Conservation (phyloP, 2,888 invertebrate species). For the Mesochorus sp. region DNA sequence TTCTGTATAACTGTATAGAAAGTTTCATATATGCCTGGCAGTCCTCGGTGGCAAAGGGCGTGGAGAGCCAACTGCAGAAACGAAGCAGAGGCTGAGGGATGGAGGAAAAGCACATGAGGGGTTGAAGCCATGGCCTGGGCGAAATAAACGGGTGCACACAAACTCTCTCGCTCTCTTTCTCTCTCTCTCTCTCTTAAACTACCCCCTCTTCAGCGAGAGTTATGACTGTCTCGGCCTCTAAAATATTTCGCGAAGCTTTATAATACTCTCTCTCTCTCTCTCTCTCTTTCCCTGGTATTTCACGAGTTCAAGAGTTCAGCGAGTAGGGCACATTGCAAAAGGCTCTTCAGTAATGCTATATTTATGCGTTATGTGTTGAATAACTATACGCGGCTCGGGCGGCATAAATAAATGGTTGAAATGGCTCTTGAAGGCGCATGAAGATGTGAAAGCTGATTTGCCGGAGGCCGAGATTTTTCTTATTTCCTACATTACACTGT, state of each 20-base stretch:
- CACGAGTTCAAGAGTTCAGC: conserved; percentile 19
- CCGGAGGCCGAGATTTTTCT: not conserved
- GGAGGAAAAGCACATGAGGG: conserved; percentile 33
- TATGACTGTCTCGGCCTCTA: conserved; percentile 75
- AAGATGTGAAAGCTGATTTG: conserved; percentile 18
- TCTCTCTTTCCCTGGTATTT: conserved; percentile 13
- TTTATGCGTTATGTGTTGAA: conserved; percentile 7
- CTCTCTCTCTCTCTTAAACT: too few relatives aligned
- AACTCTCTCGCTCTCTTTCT: too few relatives aligned
- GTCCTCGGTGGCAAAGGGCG: conserved; percentile 49
- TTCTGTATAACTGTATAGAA: conserved; percentile 4
- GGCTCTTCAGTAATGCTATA: conserved; percentile 10
- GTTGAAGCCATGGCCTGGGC: conserved; percentile 38
- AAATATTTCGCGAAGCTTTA: conserved; percentile 76
- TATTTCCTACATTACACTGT: not conserved
- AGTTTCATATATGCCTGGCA: conserved; percentile 37
- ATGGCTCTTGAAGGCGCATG: conserved; percentile 14
- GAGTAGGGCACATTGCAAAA: conserved; percentile 1
- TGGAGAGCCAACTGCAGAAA: conserved; percentile 18
- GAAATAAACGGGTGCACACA: conserved; percentile 42
- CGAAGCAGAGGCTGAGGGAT: not conserved
- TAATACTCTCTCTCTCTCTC: conserved; percentile 63
- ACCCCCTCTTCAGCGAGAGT: too few relatives aligned
- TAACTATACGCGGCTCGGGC: not conserved
- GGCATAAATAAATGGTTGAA: conserved; percentile 22